Base-by-base conservation (phyloP, 1,140 invertebrate species). In the Babylonia areolata region DNA sequence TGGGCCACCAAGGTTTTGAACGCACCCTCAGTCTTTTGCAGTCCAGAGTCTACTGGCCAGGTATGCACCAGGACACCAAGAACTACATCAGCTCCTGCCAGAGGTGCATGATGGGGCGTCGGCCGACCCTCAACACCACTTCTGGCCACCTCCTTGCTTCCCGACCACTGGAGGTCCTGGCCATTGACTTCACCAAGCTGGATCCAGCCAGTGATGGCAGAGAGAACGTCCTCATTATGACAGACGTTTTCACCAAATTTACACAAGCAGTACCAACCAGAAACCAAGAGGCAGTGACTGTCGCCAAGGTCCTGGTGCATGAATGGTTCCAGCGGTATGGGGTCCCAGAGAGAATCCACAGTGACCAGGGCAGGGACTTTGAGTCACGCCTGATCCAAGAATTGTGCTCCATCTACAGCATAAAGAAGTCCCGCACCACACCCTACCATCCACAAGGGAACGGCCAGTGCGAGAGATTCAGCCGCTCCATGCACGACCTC, bases 171-270 rank as follows among this genome's bases (percentile, higher is more conserved):
- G 85, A 88, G 58, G 64, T 87, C 42, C 54, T 88, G 40, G 81
- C 86, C 11, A 82, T 87, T 35, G 82, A 88, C 78, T 88, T 86
- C 58, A 84, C 85, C 20, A 71, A 84, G 31, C 71, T 89, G 23
- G 88, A 89, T 54, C 28, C 37, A 17, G 83, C 46, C 23, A 84
- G 35, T 42, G 71, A 75, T 71, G 78, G 82, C 23, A 46, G 37
- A 69, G 80, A 87, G 73, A 87, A 87, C 69, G 86, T 87, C 3
- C 84, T 87, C 31, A 80, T 89, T 9, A 82, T 86, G 37, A 89
- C 83, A 73, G 88, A 87, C 73, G 86, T 87, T 17, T 87, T 86
- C 78, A 86, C 86, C 3, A 89, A 87, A 64, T 89, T 78, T 42
- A 86, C 84, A 28, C 84, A 86, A 39, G 88, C 80, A 9, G 73